A percentile compares a stretch with the other conserved stretches of the same genome.
phyloP scores from a whole-genome alignment of 2,113 vertebrate genomes.

The Hippocampus comes region DNA sequence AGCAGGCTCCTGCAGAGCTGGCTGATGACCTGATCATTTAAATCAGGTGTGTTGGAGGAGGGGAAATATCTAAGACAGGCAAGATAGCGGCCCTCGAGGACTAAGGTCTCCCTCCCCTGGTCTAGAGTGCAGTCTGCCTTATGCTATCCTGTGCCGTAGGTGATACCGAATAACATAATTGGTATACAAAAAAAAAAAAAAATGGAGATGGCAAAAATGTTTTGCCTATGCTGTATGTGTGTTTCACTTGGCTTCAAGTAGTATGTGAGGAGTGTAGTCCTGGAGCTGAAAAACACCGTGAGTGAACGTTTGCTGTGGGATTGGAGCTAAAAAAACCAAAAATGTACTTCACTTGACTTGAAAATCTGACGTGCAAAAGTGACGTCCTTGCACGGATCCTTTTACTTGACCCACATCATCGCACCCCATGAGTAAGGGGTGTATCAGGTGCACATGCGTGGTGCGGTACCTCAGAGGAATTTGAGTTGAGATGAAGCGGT shows the following conservation, averaged over 20 bases:
- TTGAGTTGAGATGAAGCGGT: conserved; percentile 59
- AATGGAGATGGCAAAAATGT: background rate
- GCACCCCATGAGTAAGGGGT: conserved; percentile 6
- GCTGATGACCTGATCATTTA: too few species aligned
- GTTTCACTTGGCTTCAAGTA: background rate
- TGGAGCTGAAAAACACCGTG: background rate
- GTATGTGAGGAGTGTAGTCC: background rate
- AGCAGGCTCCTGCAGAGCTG: too few species aligned
- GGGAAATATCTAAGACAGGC: too few species aligned
- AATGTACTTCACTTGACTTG: conserved; percentile 1
- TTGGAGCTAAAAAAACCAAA: background rate
- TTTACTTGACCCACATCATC: conserved; percentile 12
- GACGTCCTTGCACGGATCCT: background rate
- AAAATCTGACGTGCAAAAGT: background rate
- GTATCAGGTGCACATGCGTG: conserved; percentile 24
- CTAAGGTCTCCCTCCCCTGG: too few species aligned
- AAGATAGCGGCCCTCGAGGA: too few species aligned
- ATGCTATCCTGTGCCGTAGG: too few species aligned
- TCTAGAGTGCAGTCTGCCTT: too few species aligned
- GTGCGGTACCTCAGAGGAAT: conserved; percentile 36
- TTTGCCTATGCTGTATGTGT: background rate
- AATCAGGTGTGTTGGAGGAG: too few species aligned
- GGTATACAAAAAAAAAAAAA: background rate
- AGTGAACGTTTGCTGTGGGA: background rate
- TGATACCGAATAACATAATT: too few species aligned